Base-by-base conservation (phyloP, 2,797 vertebrate genomes). In the Psittacula echo region DNA sequence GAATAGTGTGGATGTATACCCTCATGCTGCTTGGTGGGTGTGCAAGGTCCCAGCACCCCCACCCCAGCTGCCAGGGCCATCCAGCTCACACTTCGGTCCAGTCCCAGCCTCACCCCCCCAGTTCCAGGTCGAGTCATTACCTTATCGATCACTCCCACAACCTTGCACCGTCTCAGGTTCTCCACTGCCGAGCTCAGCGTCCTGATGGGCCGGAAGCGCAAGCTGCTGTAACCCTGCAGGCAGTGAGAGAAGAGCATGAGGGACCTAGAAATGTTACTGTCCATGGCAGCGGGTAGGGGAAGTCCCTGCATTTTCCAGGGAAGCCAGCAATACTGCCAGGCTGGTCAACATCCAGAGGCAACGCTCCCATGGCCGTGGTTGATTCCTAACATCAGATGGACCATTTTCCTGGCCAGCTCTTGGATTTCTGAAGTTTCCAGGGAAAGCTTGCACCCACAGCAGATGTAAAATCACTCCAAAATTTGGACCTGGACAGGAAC, bases 161-260 rank as follows among this genome's bases (percentile, higher is more conserved):
- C 99, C 91, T 98, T 99, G 95, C 98, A 99, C 93, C 97, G 98
- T 90, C 98, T 98, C 94, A 99, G 98, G 95, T 99, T 99, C 96
- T 99, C 99, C 96, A 99, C 98, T 3, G 99, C 98, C 0, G 99
- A 99, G 94, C 99, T 99, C 95, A 99, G 97, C 1, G 99, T 99
- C 98, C 99, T 98, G 97, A 99, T 99, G 3, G 99, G 99, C 77
- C 99, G 98, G 93, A 99, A 99, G 91, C 99, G 98, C 95, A 99
- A 97, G 96, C 99, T 99, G 98, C 99, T 99, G 98, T 99, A 99
- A 85, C 99, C 99, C 99, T 99, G 97, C 5, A 8, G 60, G 54
- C 1, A 24, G 44, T 4, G 23, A 65, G 19, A 70, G 61, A 88
- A 66, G 71, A 72, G 20, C 30, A 39, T 60, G n/a, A 89, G 50